Evolutionary conservation across 2,113 vertebrate species (phyloP).

Genomic region (Neomonachus schauinslandi): DNA sequence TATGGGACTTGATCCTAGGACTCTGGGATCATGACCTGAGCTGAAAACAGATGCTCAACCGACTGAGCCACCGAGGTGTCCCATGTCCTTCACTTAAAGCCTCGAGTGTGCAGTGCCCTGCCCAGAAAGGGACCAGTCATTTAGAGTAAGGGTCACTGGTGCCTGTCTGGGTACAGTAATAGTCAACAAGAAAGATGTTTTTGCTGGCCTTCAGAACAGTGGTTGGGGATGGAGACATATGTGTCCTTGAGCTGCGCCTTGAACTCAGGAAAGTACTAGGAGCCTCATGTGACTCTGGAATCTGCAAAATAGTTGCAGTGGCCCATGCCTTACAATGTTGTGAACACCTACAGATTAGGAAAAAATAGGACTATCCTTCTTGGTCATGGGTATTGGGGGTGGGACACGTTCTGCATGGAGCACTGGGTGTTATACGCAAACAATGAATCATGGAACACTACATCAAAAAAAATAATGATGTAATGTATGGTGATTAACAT

Average conservation of each 20-base stretch:
- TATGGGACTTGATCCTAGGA: too few relatives aligned
- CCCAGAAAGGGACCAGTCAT: too few relatives aligned
- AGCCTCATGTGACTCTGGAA: rapidly evolving
- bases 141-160: too few relatives aligned
- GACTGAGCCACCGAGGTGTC: too few relatives aligned
- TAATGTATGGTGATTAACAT: too few relatives aligned
- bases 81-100: not conserved
- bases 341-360: not conserved
- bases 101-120: not conserved
- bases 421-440: too few relatives aligned
- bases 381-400: not conserved
- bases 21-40: too few relatives aligned
- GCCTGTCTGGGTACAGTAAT: not conserved
- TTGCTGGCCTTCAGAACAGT: rapidly evolving
- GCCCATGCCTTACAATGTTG: not conserved
- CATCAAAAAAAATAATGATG: too few relatives aligned
- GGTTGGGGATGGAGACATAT: not conserved
- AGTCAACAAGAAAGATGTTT: rapidly evolving
- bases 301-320: not conserved
- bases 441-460: too few relatives aligned
- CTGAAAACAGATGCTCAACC: too few relatives aligned
- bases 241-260: not conserved
- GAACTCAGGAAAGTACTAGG: too few relatives aligned
- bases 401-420: too few relatives aligned
- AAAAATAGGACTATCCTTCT: not conserved